Evolutionary conservation across 2,888 invertebrate genomes (phyloP), one percentile per base, ranked within the genome.

Genomic region (Drosophila quinaria): DNA sequence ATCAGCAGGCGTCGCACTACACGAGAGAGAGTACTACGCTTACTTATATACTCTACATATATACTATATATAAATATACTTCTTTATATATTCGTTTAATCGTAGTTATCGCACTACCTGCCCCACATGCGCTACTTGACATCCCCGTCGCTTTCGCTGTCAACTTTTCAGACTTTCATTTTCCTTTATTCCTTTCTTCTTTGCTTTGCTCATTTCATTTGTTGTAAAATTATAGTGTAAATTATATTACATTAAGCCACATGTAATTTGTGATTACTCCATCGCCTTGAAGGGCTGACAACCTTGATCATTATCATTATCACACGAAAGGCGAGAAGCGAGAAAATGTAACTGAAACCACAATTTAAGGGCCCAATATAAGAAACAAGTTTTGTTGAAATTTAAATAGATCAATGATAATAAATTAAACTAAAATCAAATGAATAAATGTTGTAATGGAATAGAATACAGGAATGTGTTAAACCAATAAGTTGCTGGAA

Each of bases 1-100:
- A 87, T 87, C 87, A 88, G 75, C 77, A 65, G 70, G 68, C 71
- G 64, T 76, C 69, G 69, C 39, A 42, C 50, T 56, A 55, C 19
- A 37, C 56, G 52, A 69, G 44, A 68, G 52, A 69, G 44, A 68
- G 15, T 51, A 44, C 29, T 29, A 46, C 39, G 42, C 50, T 44
- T 39, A 46, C 47, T 64, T 51, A 49, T 49, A 35, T 60, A 54
- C 29, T 25, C 31, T 56, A 41, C 13, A 60, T 15, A 9, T 37
- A 37, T 42, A 46, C 31, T 56, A 41, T 29, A 25, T 22, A 1
- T 52, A 13, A 8, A 4, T n/a, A 33, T 52, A n/a, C 33, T 19
- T 25, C 33, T 60, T 22, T 54, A 42, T 19, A 29, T 50, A 33
- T 46, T 33, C 11, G 44, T 37, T 47, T 59, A 64, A 51, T 54